These are phyloP conservation scores for Spodoptera exigua DNA, from an alignment of 2,888 invertebrate species.

Conservation along the genomic window DNA sequence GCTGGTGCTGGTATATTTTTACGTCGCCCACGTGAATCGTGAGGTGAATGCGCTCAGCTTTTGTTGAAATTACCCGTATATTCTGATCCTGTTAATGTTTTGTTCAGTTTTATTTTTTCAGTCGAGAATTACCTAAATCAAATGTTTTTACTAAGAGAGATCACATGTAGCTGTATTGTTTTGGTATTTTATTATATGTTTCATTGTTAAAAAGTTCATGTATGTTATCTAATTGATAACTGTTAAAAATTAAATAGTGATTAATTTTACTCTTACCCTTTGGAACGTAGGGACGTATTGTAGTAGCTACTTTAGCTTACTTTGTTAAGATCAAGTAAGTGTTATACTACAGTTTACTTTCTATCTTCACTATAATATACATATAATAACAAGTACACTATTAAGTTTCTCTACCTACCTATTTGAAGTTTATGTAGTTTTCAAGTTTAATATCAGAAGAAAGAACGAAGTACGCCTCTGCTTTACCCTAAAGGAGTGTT, in stretches of 20 bases:
- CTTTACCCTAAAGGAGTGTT: too few species aligned
- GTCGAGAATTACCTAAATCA: not conserved
- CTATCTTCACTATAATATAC: too few species aligned
- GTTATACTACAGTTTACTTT: too few species aligned
- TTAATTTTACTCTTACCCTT: too few species aligned
- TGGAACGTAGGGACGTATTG: too few species aligned
- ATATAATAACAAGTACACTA: too few species aligned
- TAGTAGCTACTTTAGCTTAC: too few species aligned
- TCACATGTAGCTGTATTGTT: not conserved
- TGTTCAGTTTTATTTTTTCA: conserved; percentile 6
- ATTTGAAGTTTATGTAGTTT: too few species aligned
- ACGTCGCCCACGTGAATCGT: conserved; percentile 50
- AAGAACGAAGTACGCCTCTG: too few species aligned
- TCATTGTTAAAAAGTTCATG: not conserved
- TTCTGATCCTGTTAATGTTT: conserved; percentile 42
- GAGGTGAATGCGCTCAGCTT: conserved; percentile 51
- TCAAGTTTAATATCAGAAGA: too few species aligned
- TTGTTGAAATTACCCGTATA: conserved; percentile 45
- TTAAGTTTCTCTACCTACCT: too few species aligned
- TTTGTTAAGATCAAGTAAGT: too few species aligned
- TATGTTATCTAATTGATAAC: not conserved
- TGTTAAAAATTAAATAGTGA: not conserved
- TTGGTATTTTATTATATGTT: not conserved
- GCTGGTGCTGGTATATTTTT: conserved; percentile 29
- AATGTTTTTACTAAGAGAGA: conserved; percentile 5